Conservation (phyloP, 2,888 invertebrate species). For the Meta bourneti region DNA sequence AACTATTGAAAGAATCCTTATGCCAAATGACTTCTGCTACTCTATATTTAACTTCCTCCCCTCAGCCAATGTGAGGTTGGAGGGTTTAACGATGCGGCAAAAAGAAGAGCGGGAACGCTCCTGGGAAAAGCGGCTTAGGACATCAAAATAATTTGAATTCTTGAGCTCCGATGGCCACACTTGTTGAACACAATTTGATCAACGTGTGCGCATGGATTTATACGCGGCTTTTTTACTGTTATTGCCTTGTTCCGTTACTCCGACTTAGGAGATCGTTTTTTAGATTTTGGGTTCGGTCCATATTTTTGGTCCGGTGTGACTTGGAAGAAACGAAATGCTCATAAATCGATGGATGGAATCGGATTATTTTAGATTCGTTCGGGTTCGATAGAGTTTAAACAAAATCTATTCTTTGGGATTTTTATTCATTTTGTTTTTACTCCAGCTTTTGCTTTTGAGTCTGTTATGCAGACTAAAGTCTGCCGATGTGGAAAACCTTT, state of each 20-base stretch:
- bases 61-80: no score
- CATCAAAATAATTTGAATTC: slow-evolving; percentile 10
- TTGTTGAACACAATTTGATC: slow-evolving; percentile 10
- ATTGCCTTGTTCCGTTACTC: not conserved
- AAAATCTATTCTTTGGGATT: not conserved
- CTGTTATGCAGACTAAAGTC: no score
- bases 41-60: slow-evolving; percentile 63
- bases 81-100: no score
- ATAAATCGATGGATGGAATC: not conserved
- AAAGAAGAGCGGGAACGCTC: not conserved
- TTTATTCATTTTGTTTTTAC: not conserved
- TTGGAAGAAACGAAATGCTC: not conserved
- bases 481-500: no score
- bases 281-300: not conserved
- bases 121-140: slow-evolving; percentile 28
- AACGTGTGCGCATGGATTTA: not conserved
- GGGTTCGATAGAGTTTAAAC: not conserved
- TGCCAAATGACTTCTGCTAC: slow-evolving; percentile 48
- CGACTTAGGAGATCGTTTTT: no score
- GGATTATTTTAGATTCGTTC: not conserved
- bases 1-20: slow-evolving; percentile 65
- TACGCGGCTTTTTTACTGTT: not conserved
- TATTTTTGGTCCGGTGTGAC: not conserved
- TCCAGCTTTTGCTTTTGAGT: no score
- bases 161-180: slow-evolving; percentile 4